These are phyloP conservation scores for Mantis religiosa DNA, from an alignment of 2,888 invertebrate species.

Conservation along the genomic window DNA sequence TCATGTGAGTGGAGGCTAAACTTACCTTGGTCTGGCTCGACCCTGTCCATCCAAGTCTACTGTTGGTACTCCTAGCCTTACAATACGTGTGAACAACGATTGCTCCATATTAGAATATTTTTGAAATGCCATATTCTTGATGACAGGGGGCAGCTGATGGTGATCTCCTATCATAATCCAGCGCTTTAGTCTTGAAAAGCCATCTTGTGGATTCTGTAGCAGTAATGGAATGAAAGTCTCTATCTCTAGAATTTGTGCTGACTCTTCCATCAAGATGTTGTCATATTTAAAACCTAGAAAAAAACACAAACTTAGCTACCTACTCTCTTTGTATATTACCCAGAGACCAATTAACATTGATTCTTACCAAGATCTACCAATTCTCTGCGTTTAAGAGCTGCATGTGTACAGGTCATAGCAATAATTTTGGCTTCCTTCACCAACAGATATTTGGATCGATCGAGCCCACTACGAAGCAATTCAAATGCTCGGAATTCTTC, in stretches of 20 bases:
- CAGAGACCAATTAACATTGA: background rate
- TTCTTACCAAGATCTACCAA: constrained; percentile 81
- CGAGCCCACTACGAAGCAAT: constrained; percentile 87
- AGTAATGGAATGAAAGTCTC: constrained; percentile 98
- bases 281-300: constrained; percentile 86
- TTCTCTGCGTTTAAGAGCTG: constrained; percentile 93
- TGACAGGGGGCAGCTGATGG: constrained; percentile 97
- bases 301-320: background rate
- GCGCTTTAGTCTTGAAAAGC: constrained; percentile 89
- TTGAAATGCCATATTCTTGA: constrained; percentile 99
- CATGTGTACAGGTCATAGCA: constrained; percentile 99
- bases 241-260: constrained; percentile 98
- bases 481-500: constrained; percentile 99
- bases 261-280: constrained; percentile 98
- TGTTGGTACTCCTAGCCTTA: constrained; percentile 93
- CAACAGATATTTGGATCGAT: constrained; percentile 91
- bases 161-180: constrained; percentile 99
- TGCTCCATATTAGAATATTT: constrained; percentile 99
- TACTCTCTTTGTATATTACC: background rate
- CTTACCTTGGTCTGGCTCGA: constrained; percentile 76
- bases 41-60: constrained; percentile 98
- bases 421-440: constrained; percentile 99
- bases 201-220: constrained; percentile 97
- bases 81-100: constrained; percentile 93
- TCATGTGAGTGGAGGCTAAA: too few relatives aligned